Evolutionary conservation across 2,888 invertebrate species (phyloP).

Genomic region (Campopleginae sp.): DNA sequence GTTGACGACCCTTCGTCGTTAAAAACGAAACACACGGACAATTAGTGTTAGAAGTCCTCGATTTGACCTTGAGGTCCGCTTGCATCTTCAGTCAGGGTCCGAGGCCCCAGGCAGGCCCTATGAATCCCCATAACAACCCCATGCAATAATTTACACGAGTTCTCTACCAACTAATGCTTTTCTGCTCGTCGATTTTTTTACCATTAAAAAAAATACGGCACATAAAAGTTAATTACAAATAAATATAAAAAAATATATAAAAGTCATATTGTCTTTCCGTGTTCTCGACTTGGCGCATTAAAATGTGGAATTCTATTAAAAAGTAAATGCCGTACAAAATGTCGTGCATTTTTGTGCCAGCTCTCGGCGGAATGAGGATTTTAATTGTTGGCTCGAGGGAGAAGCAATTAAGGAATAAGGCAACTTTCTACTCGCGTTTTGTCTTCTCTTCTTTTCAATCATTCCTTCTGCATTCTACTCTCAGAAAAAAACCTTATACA

Average conservation of each 20-base stretch:
- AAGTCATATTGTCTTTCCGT: not conserved
- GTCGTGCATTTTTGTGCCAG: slow-evolving; percentile 53
- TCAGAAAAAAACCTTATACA: not conserved
- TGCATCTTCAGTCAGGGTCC: no score
- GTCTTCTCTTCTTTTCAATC: slow-evolving; percentile 10
- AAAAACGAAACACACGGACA: not conserved
- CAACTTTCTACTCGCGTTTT: slow-evolving; percentile 46
- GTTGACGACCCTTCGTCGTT: slow-evolving; percentile 14
- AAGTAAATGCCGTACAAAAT: slow-evolving; percentile 52
- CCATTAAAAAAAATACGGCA: not conserved
- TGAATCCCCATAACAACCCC: no score
- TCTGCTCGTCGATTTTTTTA: not conserved
- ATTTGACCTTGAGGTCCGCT: not conserved
- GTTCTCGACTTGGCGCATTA: slow-evolving; percentile 30
- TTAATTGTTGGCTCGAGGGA: slow-evolving; percentile 59
- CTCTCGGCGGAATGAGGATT: slow-evolving; percentile 60
- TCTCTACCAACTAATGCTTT: not conserved
- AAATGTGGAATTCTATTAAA: slow-evolving; percentile 58
- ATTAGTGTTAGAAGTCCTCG: slow-evolving; percentile 7
- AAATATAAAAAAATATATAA: slow-evolving; percentile 13
- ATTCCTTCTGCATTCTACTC: slow-evolving; percentile 23
- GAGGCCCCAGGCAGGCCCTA: no score
- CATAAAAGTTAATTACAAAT: slow-evolving; percentile 1
- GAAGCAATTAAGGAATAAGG: slow-evolving; percentile 61
- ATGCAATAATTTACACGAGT: not conserved